These are phyloP conservation scores for Endotricha flammealis DNA, from an alignment of 2,888 invertebrate species.

Conservation along the genomic window DNA sequence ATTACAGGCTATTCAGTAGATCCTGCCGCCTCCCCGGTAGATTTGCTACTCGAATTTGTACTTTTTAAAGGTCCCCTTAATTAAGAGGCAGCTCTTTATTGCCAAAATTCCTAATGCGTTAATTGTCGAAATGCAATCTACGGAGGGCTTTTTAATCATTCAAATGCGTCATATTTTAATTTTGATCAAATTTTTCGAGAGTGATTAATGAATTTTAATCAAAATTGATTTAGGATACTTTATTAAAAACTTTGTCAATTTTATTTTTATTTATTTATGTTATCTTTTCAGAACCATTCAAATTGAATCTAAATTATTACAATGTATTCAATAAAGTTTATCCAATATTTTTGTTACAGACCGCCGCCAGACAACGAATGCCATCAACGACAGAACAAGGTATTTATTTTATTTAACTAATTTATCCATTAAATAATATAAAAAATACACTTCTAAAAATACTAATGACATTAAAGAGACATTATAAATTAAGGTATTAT, in stretches of 20 bases:
- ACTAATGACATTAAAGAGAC: too few species aligned
- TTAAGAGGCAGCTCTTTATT: slow-evolving; percentile 75
- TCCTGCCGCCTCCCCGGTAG: slow-evolving; percentile 42
- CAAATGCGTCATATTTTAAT: slow-evolving; percentile 67
- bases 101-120: slow-evolving; percentile 73
- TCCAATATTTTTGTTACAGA: slow-evolving; percentile 69
- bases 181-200: slow-evolving; percentile 44
- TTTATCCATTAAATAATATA: too few species aligned
- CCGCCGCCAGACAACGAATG: slow-evolving; percentile 59
- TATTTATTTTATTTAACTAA: slow-evolving; percentile 33
- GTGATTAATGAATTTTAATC: slow-evolving; percentile 51
- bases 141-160: slow-evolving; percentile 69
- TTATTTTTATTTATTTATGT: too few species aligned
- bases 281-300: too few species aligned
- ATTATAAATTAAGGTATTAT: too few species aligned
- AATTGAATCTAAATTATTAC: too few species aligned
- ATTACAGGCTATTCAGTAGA: slow-evolving; percentile 75
- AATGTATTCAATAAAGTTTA: too few species aligned
- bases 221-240: slow-evolving; percentile 20
- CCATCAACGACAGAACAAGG: slow-evolving; percentile 69
- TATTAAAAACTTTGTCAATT: not conserved
- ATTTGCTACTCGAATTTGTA: slow-evolving; percentile 76
- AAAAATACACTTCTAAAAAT: too few species aligned
- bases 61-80: slow-evolving; percentile 77
- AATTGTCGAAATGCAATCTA: slow-evolving; percentile 78